phyloP scores from a whole-genome alignment of 1,140 invertebrate species.

The Drosophila leontia region DNA sequence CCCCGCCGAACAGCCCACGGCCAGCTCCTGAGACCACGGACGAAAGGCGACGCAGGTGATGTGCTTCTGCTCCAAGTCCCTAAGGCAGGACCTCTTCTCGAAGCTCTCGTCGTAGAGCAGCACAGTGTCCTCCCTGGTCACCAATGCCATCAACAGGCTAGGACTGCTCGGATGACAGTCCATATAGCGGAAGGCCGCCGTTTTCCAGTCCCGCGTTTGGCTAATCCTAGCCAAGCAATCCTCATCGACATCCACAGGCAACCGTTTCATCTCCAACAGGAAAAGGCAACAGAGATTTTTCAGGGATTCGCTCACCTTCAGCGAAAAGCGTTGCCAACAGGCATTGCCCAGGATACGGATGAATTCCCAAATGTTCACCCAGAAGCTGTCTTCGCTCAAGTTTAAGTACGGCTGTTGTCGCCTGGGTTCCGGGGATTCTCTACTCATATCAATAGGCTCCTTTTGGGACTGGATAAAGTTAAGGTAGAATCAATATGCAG shows the following conservation, averaged over 20 bases:
- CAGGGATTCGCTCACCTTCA: neutral
- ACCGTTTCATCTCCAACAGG: neutral
- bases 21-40: slow-evolving; percentile 29
- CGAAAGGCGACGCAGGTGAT: slow-evolving; percentile 36
- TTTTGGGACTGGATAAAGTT: neutral
- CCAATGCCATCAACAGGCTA: neutral
- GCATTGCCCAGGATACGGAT: neutral
- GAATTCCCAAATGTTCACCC: neutral
- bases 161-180: slow-evolving; percentile 15
- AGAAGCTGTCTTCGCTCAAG: neutral
- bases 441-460: neutral
- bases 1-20: slow-evolving; percentile 43
- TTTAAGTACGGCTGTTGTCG: neutral
- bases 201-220: slow-evolving; percentile 21
- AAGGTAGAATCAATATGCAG: neutral
- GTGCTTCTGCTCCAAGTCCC: neutral
- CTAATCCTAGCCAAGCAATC: neutral
- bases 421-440: neutral
- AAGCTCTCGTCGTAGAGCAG: slow-evolving; percentile 6
- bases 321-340: neutral
- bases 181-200: neutral
- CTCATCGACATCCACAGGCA: neutral
- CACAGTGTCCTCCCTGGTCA: slow-evolving; percentile 20
- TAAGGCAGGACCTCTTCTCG: neutral
- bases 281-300: neutral